Conservation (phyloP, 2,113 vertebrate species). For the Synchiropus splendidus region DNA sequence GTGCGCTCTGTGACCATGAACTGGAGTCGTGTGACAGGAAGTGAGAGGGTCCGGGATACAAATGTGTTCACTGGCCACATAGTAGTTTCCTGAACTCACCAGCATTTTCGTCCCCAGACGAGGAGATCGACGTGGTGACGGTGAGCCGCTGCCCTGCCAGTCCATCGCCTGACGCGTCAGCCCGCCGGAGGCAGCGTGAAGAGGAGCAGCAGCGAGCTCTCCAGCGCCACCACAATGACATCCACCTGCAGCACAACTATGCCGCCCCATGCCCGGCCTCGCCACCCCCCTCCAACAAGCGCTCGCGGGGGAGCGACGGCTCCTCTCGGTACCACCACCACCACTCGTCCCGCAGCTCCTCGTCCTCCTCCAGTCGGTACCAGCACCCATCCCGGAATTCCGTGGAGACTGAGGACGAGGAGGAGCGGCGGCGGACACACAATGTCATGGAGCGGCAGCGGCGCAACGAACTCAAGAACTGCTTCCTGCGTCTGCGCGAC, state of each 20-base stretch:
- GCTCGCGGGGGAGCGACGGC: slow-evolving; percentile 25
- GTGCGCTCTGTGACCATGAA: slow-evolving; percentile 3
- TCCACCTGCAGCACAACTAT: slow-evolving; percentile 75
- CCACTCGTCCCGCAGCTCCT: slow-evolving; percentile 24
- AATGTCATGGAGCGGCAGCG: slow-evolving; percentile 75
- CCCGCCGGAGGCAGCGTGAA: slow-evolving; percentile 24
- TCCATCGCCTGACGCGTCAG: slow-evolving; percentile 16
- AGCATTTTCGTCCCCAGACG: slow-evolving; percentile 46
- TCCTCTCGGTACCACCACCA: slow-evolving; percentile 18
- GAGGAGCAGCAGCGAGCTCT: slow-evolving; percentile 40
- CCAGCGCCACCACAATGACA: slow-evolving; percentile 57
- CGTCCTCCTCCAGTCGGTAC: slow-evolving; percentile 14
- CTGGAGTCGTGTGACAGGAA: slow-evolving; percentile 3
- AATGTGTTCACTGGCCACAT: no score
- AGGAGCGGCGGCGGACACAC: slow-evolving; percentile 68
- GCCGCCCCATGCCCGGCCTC: slow-evolving; percentile 66
- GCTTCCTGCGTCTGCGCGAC: slow-evolving; percentile 66
- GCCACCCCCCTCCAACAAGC: slow-evolving; percentile 39
- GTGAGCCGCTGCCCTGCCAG: slow-evolving; percentile 51
- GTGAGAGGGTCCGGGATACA: no score
- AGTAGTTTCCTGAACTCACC: no score
- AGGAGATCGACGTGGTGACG: slow-evolving; percentile 72
- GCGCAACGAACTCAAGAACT: slow-evolving; percentile 72
- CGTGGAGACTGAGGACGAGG: slow-evolving; percentile 59
- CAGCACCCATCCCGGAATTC: slow-evolving; percentile 24